A percentile compares a stretch with the other conserved stretches of the same genome.
phyloP scores from a whole-genome alignment of 2,888 invertebrate genomes.

The Blastobasis adustella region DNA sequence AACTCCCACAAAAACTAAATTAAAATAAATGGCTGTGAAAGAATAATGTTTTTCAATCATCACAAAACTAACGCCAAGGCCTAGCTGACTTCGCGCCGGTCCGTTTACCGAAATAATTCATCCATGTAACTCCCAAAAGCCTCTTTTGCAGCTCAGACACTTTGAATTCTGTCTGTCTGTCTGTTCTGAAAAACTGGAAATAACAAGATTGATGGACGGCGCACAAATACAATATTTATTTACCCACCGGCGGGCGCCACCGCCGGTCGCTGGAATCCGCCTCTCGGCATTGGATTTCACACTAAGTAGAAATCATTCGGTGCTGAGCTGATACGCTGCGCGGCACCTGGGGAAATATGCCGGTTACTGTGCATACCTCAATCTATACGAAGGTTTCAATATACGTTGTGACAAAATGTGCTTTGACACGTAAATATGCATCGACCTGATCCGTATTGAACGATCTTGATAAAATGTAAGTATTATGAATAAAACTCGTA shows the following conservation, averaged over 20 bases:
- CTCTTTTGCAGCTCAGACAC: constrained; percentile 30
- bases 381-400: too few relatives aligned
- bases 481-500: too few relatives aligned
- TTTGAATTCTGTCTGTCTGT: too few relatives aligned
- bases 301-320: constrained; percentile 22
- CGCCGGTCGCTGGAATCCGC: background rate
- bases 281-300: constrained; percentile 24
- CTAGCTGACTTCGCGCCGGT: background rate
- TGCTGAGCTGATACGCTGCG: background rate
- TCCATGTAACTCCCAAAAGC: constrained; percentile 25
- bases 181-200: constrained; percentile 41
- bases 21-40: too few relatives aligned
- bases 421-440: too few relatives aligned
- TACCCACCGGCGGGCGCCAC: constrained; percentile 11
- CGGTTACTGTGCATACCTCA: background rate
- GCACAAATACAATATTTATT: constrained; percentile 36
- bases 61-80: background rate
- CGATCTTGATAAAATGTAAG: too few relatives aligned
- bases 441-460: too few relatives aligned
- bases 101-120: constrained; percentile 24
- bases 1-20: too few relatives aligned
- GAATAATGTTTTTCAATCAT: too few relatives aligned
- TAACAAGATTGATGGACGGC: constrained; percentile 40
- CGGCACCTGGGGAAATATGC: constrained; percentile 7
- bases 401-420: too few relatives aligned